Conservation (phyloP, 2,888 invertebrate genomes). For the Drosophila limbata region DNA sequence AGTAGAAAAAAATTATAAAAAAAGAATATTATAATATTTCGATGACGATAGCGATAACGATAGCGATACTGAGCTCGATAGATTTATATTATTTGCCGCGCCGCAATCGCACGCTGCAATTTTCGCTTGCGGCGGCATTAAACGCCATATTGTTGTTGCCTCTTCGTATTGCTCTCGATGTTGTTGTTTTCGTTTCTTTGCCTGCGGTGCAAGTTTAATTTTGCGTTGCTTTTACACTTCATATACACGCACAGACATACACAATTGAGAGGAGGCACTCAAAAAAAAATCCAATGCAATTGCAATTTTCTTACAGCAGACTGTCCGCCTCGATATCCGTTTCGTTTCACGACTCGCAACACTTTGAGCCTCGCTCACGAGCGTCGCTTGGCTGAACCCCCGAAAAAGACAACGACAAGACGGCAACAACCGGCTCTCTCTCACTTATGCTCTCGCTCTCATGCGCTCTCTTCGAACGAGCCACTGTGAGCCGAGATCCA, state of each 20-base stretch:
- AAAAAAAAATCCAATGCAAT: slow-evolving; percentile 65
- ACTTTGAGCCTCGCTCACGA: slow-evolving; percentile 76
- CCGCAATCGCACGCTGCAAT: slow-evolving; percentile 58
- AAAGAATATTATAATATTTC: slow-evolving; percentile 33
- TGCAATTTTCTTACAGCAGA: slow-evolving; percentile 59
- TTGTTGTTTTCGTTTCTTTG: slow-evolving; percentile 47
- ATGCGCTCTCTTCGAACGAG: slow-evolving; percentile 1
- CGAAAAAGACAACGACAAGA: slow-evolving; percentile 39
- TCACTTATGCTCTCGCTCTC: slow-evolving; percentile 13
- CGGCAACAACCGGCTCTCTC: slow-evolving; percentile 38
- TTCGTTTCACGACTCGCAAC: slow-evolving; percentile 83
- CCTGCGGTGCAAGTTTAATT: slow-evolving; percentile 45
- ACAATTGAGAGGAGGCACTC: slow-evolving; percentile 55
- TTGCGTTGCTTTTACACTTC: slow-evolving; percentile 53
- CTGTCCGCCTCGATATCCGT: slow-evolving; percentile 75
- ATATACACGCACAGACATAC: slow-evolving; percentile 36
- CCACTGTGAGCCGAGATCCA: slow-evolving; percentile 49
- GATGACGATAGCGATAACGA: slow-evolving; percentile 37
- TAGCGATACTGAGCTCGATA: slow-evolving; percentile 27
- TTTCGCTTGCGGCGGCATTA: slow-evolving; percentile 62
- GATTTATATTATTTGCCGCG: slow-evolving; percentile 36
- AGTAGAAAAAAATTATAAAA: slow-evolving; percentile 44
- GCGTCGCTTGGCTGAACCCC: slow-evolving; percentile 53
- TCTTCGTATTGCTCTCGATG: slow-evolving; percentile 39
- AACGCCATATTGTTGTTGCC: slow-evolving; percentile 69